These are phyloP conservation scores for Thaumatotibia leucotreta DNA, from an alignment of 1,140 invertebrate species.

Conservation along the genomic window DNA sequence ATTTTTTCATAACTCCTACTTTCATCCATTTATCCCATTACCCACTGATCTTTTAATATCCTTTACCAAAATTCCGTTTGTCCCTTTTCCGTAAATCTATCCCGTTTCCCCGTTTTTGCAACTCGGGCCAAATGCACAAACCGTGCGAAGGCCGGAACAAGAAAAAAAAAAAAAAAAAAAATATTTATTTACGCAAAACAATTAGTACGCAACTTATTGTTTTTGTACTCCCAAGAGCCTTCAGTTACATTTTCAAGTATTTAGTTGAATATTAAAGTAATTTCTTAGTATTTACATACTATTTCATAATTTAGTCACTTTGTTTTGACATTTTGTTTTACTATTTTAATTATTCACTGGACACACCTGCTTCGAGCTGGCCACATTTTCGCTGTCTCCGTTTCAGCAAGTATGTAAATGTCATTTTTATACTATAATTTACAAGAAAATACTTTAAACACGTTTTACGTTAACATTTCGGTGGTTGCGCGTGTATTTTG, in stretches of 20 bases:
- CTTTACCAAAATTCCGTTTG: no score
- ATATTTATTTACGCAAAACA: neutral
- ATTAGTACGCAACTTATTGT: neutral
- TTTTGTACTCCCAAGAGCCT: neutral
- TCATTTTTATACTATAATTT: conserved; percentile 68
- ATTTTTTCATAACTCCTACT: no score
- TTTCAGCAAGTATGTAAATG: conserved; percentile 75
- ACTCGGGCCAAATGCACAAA: no score
- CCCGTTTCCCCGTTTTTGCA: no score
- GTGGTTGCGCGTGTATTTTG: conserved; percentile 25
- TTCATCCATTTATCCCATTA: no score
- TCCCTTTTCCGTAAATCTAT: no score
- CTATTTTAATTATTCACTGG: conserved; percentile 44
- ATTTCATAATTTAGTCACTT: conserved; percentile 10
- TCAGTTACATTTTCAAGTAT: neutral
- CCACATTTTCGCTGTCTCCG: conserved; percentile 69
- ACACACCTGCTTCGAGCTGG: conserved; percentile 50
- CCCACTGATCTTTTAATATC: no score
- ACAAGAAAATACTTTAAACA: conserved; percentile 42
- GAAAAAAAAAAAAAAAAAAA: no score
- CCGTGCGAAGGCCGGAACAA: no score
- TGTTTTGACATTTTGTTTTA: conserved; percentile 25
- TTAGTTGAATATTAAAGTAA: neutral
- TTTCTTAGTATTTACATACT: neutral
- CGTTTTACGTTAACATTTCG: conserved; percentile 27